These are phyloP conservation scores for Nebria ingens DNA, from an alignment of 1,140 invertebrate species.

Conservation along the genomic window DNA sequence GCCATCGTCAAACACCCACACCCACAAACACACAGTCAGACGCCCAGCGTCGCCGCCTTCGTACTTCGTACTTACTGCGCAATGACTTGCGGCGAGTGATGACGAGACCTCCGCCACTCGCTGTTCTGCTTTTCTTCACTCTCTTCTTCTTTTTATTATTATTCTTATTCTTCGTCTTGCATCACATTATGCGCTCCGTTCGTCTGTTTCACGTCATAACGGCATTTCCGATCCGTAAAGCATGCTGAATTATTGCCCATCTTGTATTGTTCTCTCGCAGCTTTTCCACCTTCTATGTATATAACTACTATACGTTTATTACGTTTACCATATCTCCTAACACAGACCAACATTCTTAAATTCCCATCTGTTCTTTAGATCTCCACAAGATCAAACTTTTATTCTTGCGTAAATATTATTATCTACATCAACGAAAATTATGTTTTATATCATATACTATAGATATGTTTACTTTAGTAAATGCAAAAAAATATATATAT, in stretches of 20 bases:
- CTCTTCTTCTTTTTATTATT: neutral
- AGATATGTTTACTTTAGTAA: too few species aligned
- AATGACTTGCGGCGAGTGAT: neutral
- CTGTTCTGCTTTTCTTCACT: neutral
- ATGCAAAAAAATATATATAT: too few species aligned
- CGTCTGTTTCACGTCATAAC: neutral
- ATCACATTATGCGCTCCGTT: neutral
- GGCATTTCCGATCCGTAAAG: conserved; percentile 1
- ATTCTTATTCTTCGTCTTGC: neutral
- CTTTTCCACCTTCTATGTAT: too few species aligned
- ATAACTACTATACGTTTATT: too few species aligned
- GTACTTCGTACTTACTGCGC: neutral
- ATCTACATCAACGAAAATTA: too few species aligned
- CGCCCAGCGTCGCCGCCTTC: neutral
- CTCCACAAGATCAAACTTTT: too few species aligned
- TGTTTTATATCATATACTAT: too few species aligned
- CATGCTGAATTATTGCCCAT: neutral
- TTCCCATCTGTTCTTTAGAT: too few species aligned
- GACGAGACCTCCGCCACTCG: too few species aligned
- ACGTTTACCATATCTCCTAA: too few species aligned
- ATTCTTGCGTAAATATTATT: too few species aligned
- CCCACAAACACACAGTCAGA: neutral
- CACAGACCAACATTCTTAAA: too few species aligned
- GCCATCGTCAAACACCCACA: neutral
- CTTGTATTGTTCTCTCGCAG: neutral